Base-by-base conservation (phyloP, 2,797 vertebrate species). In the Natrix natrix region DNA sequence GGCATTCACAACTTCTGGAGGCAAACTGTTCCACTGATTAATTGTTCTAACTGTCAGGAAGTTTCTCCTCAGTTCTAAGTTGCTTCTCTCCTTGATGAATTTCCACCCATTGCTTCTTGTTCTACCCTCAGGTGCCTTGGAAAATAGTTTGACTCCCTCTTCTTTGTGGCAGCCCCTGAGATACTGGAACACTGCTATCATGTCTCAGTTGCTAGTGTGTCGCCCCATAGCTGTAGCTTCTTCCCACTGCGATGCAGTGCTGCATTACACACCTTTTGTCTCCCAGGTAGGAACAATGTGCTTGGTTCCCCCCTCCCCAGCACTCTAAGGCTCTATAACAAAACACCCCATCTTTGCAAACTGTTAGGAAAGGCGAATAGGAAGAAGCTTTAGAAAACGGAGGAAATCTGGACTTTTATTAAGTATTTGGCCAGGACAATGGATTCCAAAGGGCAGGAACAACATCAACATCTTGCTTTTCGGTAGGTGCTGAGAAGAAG, bases 371-470 rank as follows among this genome's bases (percentile, higher is more conserved):
- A 95, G 94, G 95, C 93, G 14, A 4, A 83, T 63, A 96, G 91
- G 96, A 94, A 96, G 88, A 93, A 94, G 56, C 12, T 32, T 61
- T 92, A 17, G 96, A 95, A 97, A 96, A 96, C 96, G 0, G 63
- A 96, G 94, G 93, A 97, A 96, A 97, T 97, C 94, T 96, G 96
- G 93, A 89, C 90, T 97, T 98, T 98, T 98, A 97, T 97, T 98
- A 97, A 96, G 93, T 97, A 97, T 98, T 98, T 97, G 97, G 97
- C 97, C 97, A 97, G 96, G 96, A 96, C 94, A 95, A 94, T 91
- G 88, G 92, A 95, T 97, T 97, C 96, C 95, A 97, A 97, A 96
- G 95, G 95, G 97, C 96, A 97, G 92, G 90, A 94, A 93, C 95
- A 97, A 96, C 93, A 95, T 97, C 96, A 96, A 97, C 87, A 91